These are phyloP conservation scores for Drosophila nasuta DNA, from an alignment of 1,140 invertebrate species.

Conservation along the genomic window DNA sequence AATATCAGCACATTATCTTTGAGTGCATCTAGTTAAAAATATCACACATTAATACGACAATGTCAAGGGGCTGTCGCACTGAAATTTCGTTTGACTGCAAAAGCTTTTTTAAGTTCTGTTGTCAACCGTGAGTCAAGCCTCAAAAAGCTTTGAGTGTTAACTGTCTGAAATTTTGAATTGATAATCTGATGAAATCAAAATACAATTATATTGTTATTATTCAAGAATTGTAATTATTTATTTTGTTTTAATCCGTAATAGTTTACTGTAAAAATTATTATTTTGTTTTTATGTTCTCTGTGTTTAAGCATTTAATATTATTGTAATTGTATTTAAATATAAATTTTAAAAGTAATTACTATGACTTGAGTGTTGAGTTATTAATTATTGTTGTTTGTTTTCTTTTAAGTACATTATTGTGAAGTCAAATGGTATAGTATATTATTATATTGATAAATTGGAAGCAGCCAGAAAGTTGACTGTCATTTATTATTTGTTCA, in stretches of 20 bases:
- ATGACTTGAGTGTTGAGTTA: constrained; percentile 70
- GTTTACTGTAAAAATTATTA: constrained; percentile 74
- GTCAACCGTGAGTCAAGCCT: not conserved
- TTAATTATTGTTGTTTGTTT: constrained; percentile 27
- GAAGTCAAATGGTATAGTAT: constrained; percentile 37
- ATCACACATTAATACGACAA: constrained; percentile 25
- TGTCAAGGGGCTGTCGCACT: constrained; percentile 39
- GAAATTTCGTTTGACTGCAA: constrained; percentile 48
- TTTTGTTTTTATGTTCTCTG: constrained; percentile 27
- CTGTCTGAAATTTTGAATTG: constrained; percentile 17
- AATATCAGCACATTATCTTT: constrained; percentile 40
- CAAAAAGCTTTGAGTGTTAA: constrained; percentile 3
- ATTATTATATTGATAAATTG: constrained; percentile 24
- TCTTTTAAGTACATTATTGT: constrained; percentile 50
- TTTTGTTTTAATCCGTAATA: constrained; percentile 44
- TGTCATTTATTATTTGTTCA: constrained; percentile 8
- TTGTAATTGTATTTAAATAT: constrained; percentile 73
- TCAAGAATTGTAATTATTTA: constrained; percentile 56
- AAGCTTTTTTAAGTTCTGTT: constrained; percentile 32
- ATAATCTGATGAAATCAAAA: not conserved
- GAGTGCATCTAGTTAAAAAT: constrained; percentile 24
- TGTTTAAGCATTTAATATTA: constrained; percentile 53
- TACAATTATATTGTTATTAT: constrained; percentile 22
- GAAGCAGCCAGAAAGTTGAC: constrained; percentile 36
- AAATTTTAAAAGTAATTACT: constrained; percentile 78